phyloP scores from a whole-genome alignment of 2,888 invertebrate genomes.

The Phrixothrix hirtus region DNA sequence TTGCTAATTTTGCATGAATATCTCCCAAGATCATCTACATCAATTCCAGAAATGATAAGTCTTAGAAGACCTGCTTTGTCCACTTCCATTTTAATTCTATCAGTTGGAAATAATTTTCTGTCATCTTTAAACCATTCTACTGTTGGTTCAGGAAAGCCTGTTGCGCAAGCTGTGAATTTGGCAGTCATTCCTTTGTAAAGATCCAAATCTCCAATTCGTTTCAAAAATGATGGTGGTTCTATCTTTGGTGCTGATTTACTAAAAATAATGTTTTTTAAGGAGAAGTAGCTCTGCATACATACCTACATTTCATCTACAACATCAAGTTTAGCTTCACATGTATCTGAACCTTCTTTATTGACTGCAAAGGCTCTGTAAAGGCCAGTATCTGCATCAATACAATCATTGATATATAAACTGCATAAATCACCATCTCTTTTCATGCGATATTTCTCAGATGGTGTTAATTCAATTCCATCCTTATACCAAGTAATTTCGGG shows the following conservation, averaged over 20 bases:
- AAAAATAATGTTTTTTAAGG: slow-evolving; percentile 33
- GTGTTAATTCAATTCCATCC: slow-evolving; percentile 73
- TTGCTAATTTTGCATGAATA: slow-evolving; percentile 84
- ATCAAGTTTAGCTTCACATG: slow-evolving; percentile 73
- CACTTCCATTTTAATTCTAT: slow-evolving; percentile 79
- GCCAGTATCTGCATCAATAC: slow-evolving; percentile 70
- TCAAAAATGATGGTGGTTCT: slow-evolving; percentile 86
- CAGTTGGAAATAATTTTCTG: slow-evolving; percentile 77
- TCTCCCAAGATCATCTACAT: slow-evolving; percentile 79
- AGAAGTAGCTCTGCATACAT: too few relatives aligned
- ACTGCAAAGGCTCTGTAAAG: slow-evolving; percentile 75
- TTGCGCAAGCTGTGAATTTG: slow-evolving; percentile 90
- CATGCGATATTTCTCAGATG: slow-evolving; percentile 73
- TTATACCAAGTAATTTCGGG: slow-evolving; percentile 89
- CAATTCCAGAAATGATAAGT: slow-evolving; percentile 76
- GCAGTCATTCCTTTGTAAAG: slow-evolving; percentile 85
- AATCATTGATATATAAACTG: slow-evolving; percentile 73
- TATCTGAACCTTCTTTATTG: slow-evolving; percentile 79
- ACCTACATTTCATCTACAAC: slow-evolving; percentile 84
- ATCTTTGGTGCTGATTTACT: slow-evolving; percentile 75
- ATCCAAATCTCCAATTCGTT: slow-evolving; percentile 87
- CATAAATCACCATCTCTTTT: slow-evolving; percentile 79
- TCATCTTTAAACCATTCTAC: slow-evolving; percentile 86
- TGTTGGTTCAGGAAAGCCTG: slow-evolving; percentile 84
- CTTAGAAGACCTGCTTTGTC: slow-evolving; percentile 83